These are phyloP conservation scores for Crotalus helleri DNA, from an alignment of 2,113 vertebrate genomes.

Conservation along the genomic window DNA sequence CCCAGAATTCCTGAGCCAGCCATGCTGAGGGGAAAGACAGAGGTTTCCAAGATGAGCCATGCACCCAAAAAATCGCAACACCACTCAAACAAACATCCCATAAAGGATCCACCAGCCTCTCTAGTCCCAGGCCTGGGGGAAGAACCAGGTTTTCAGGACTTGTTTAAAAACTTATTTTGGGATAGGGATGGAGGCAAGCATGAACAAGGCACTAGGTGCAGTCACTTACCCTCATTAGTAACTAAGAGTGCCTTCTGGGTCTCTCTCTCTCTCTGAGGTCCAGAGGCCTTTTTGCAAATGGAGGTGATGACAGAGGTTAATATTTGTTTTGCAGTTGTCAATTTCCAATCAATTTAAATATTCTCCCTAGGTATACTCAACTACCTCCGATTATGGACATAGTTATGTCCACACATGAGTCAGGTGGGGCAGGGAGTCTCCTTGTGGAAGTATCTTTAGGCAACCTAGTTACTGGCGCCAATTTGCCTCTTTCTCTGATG, in stretches of 20 bases:
- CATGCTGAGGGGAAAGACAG: no score
- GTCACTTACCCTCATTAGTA: not conserved
- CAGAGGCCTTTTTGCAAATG: not conserved
- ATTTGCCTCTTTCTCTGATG: not conserved
- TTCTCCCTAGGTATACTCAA: not conserved
- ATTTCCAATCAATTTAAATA: not conserved
- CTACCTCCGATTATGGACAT: not conserved
- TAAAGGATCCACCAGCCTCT: not conserved
- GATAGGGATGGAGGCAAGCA: not conserved
- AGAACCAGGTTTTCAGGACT: not conserved
- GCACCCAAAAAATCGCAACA: not conserved
- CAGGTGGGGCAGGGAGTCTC: not conserved
- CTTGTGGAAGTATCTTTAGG: not conserved
- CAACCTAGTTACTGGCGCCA: not conserved
- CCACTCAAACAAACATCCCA: not conserved
- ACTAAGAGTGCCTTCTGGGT: not conserved
- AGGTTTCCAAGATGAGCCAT: no score
- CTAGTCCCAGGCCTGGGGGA: not conserved
- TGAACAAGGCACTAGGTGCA: not conserved
- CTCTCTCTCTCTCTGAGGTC: not conserved
- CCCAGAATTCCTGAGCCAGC: no score
- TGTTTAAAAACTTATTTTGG: not conserved
- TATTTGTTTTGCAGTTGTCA: not conserved
- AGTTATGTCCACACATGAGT: not conserved
- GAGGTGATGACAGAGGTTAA: not conserved